phyloP scores from a whole-genome alignment of 2,113 vertebrate species.

The Perca flavescens region DNA sequence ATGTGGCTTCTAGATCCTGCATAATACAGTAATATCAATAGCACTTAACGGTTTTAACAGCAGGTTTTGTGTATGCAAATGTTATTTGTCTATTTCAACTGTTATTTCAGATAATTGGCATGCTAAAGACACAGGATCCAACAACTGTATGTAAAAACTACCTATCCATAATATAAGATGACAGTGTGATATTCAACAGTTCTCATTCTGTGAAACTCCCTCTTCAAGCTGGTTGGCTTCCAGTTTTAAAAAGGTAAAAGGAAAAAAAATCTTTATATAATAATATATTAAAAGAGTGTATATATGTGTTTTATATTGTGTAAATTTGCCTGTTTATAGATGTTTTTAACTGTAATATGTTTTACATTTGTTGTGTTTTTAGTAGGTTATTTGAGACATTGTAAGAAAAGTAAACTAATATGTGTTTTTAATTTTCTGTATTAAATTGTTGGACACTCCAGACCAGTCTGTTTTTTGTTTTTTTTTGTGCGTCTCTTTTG shows the following conservation, averaged over 20 bases:
- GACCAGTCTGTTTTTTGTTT: neutral
- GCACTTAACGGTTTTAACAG: constrained; percentile 65
- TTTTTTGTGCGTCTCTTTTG: neutral
- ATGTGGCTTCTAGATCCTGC: constrained; percentile 51
- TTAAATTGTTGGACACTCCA: constrained; percentile 80
- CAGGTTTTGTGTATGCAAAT: constrained; percentile 64
- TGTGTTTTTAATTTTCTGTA: constrained; percentile 82
- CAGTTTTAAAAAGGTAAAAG: constrained; percentile 73
- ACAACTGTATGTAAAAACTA: constrained; percentile 87
- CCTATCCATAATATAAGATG: constrained; percentile 76
- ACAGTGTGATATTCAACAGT: constrained; percentile 40
- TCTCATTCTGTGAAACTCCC: constrained; percentile 70
- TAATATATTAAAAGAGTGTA: constrained; percentile 91
- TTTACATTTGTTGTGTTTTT: constrained; percentile 77
- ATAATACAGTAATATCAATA: constrained; percentile 48
- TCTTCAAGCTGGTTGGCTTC: constrained; percentile 81
- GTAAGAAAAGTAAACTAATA: constrained; percentile 81
- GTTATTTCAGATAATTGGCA: constrained; percentile 37
- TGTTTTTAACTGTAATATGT: constrained; percentile 83
- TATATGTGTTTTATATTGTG: constrained; percentile 88
- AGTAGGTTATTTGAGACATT: constrained; percentile 76
- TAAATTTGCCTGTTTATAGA: constrained; percentile 88
- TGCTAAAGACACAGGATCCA: constrained; percentile 79
- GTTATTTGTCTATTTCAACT: constrained; percentile 38
- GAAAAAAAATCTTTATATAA: constrained; percentile 85